Conservation (phyloP, 2,113 vertebrate genomes). For the Actenoides hombroni region DNA sequence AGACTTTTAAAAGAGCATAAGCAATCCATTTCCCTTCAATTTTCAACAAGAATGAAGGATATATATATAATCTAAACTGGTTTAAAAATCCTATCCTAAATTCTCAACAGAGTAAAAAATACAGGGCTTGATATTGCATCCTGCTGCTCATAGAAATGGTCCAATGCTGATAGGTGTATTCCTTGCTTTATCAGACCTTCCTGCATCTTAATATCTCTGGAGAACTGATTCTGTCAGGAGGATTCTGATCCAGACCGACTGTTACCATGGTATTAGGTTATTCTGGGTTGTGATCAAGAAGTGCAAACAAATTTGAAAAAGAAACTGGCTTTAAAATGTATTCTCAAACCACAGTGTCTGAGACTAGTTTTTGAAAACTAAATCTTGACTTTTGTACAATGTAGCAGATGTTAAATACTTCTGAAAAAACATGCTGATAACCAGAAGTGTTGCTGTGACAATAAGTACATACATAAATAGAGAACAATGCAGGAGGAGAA, state of each 20-base stretch:
- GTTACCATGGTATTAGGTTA: slow-evolving; percentile 42
- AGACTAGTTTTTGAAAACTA: not conserved
- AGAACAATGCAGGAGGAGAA: not conserved
- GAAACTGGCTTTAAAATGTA: not conserved
- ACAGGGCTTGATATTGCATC: not conserved
- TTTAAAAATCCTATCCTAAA: not conserved
- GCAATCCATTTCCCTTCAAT: not conserved
- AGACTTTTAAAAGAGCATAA: not conserved
- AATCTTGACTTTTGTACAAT: not conserved
- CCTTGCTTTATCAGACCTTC: slow-evolving; percentile 22
- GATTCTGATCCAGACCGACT: slow-evolving; percentile 11
- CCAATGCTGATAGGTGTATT: not conserved
- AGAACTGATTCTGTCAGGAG: slow-evolving; percentile 40
- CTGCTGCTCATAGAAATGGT: not conserved
- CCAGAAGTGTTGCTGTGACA: not conserved
- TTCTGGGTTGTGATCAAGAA: slow-evolving; percentile 31
- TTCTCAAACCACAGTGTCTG: not conserved
- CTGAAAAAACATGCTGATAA: not conserved
- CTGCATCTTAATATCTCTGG: slow-evolving; percentile 34
- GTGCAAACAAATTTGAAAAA: slow-evolving; percentile 26
- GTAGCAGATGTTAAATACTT: not conserved
- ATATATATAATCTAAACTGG: not conserved
- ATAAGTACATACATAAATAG: not conserved
- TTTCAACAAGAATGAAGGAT: not conserved
- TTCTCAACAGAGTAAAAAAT: not conserved